Evolutionary conservation across 2,888 invertebrate species (phyloP).

Genomic region (Dastarcus helophoroides): DNA sequence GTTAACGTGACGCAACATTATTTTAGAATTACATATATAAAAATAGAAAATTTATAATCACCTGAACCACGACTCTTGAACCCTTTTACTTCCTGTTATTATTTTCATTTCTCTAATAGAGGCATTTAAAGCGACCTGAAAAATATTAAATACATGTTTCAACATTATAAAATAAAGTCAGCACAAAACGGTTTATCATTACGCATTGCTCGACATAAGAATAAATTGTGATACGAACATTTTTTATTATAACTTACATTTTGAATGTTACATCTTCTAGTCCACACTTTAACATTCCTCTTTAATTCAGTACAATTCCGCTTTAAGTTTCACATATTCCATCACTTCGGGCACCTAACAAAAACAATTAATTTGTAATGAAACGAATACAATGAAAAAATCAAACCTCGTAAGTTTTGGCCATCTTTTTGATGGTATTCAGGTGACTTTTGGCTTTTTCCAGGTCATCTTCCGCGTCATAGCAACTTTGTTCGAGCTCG

Average conservation of each 20-base stretch:
- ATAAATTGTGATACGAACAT: no score
- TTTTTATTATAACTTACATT: no score
- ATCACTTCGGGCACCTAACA: slow-evolving; percentile 41
- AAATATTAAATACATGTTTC: no score
- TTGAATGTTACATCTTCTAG: slow-evolving; percentile 22
- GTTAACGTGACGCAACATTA: no score
- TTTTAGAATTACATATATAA: no score
- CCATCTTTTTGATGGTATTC: slow-evolving; percentile 27
- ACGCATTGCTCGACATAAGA: no score
- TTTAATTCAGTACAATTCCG: slow-evolving; percentile 40
- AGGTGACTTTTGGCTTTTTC: slow-evolving; percentile 28
- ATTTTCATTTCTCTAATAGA: slow-evolving; percentile 27
- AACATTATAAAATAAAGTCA: no score
- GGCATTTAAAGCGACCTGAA: slow-evolving; percentile 24
- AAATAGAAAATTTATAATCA: no score
- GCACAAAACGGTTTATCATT: no score
- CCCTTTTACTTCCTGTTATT: slow-evolving; percentile 12
- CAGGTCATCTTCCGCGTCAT: slow-evolving; percentile 34
- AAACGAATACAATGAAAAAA: slow-evolving; percentile 2
- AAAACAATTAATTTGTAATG: not conserved
- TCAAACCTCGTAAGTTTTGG: slow-evolving; percentile 37
- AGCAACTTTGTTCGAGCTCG: slow-evolving; percentile 37
- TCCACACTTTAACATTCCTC: slow-evolving; percentile 24
- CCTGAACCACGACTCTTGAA: slow-evolving; percentile 10
- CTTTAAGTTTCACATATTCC: slow-evolving; percentile 45